phyloP scores from a whole-genome alignment of 2,113 vertebrate genomes.

The Octodon degus region DNA sequence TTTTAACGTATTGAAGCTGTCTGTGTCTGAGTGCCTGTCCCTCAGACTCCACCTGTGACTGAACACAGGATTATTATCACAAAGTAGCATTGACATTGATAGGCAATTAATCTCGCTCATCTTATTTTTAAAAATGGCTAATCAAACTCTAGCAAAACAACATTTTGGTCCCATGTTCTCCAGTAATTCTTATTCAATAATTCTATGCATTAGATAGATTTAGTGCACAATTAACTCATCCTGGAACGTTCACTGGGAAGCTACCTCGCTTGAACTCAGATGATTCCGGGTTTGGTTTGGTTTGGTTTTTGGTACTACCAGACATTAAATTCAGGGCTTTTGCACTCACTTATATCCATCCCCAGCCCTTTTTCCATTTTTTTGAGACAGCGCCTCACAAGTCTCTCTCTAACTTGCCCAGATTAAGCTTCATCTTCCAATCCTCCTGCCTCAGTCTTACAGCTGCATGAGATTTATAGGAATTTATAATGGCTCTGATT shows the following conservation, averaged over 20 bases:
- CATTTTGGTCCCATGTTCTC: not conserved
- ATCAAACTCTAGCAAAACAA: not conserved
- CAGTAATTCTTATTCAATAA: not conserved
- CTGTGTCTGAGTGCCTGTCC: not conserved
- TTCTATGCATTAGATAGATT: not conserved
- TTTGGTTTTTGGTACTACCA: not conserved
- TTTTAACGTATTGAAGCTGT: slow-evolving; percentile 16
- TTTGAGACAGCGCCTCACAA: not conserved
- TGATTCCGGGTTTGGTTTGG: not conserved
- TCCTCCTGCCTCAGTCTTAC: not conserved
- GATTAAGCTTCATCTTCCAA: not conserved
- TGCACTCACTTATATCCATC: not conserved
- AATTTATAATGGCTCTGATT: not conserved
- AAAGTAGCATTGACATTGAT: not conserved
- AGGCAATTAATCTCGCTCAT: not conserved
- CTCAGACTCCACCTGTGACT: not conserved
- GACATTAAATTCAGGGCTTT: not conserved
- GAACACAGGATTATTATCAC: slow-evolving; percentile 3
- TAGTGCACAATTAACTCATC: not conserved
- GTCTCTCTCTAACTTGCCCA: not conserved
- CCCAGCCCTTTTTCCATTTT: not conserved
- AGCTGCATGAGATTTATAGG: not conserved
- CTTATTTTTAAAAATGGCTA: slow-evolving; percentile 28
- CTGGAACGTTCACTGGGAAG: not conserved
- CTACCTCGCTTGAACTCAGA: not conserved